A percentile compares a stretch with the other conserved stretches of the same genome.
phyloP scores from a whole-genome alignment of 2,113 vertebrate genomes.

The Sapayoa aenigma region DNA sequence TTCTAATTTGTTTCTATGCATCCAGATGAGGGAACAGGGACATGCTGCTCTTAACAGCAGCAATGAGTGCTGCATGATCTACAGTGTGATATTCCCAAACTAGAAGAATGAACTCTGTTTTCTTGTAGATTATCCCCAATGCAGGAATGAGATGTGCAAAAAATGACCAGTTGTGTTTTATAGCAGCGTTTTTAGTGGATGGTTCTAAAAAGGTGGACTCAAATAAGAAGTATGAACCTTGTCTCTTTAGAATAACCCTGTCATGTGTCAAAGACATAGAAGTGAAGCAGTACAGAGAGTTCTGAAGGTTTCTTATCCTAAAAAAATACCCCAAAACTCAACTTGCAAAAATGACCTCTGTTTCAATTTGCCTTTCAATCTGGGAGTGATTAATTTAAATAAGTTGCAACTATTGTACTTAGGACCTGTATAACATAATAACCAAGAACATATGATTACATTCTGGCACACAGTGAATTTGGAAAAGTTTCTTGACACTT shows the following conservation, averaged over 20 bases:
- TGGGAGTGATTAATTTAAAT: neutral
- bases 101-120: neutral
- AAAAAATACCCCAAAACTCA: neutral
- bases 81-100: neutral
- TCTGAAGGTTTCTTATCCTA: neutral
- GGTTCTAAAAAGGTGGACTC: neutral
- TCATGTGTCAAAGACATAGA: neutral
- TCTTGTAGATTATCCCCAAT: neutral
- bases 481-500: neutral
- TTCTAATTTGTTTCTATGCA: neutral
- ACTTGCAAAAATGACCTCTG: neutral
- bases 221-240: neutral
- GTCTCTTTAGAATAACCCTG: neutral
- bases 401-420: neutral
- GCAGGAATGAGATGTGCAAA: neutral
- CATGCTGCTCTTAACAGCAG: neutral
- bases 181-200: neutral
- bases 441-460: neutral
- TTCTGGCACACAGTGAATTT: neutral
- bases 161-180: neutral
- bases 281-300: neutral
- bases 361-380: conserved; percentile 7
- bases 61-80: neutral
- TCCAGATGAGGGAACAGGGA: neutral
- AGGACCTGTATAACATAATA: neutral